These are phyloP conservation scores for Dolichomitus sp. DNA, from an alignment of 2,888 invertebrate species.

Conservation along the genomic window DNA sequence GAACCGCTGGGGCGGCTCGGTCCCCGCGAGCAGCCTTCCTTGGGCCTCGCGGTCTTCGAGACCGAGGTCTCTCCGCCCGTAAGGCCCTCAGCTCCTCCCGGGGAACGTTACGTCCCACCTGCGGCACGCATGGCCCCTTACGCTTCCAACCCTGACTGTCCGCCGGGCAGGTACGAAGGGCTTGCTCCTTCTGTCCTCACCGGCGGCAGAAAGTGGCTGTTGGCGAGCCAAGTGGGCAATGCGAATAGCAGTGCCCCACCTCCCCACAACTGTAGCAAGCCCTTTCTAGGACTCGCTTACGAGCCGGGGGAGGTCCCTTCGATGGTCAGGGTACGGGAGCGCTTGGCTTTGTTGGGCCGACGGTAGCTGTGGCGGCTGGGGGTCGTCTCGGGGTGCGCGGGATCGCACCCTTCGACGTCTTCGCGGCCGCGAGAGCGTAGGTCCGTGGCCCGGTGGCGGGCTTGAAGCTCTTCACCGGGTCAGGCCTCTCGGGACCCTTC, in stretches of 20 bases:
- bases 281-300: neutral
- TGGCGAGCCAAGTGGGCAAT: neutral
- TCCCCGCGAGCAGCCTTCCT: neutral
- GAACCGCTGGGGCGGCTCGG: too few relatives aligned
- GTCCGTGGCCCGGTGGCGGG: too few relatives aligned
- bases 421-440: too few relatives aligned
- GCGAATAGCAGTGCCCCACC: neutral
- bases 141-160: neutral
- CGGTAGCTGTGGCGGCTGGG: too few relatives aligned
- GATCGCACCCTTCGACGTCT: too few relatives aligned
- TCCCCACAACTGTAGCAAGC: neutral
- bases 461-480: too few relatives aligned
- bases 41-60: neutral
- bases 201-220: neutral
- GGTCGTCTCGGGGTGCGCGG: too few relatives aligned
- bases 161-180: neutral
- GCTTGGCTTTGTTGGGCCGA: too few relatives aligned
- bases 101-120: too few relatives aligned
- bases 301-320: neutral
- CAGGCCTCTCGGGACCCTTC: too few relatives aligned
- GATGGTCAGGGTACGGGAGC: neutral
- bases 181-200: neutral
- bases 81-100: neutral
- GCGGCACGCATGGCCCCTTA: neutral
- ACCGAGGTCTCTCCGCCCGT: neutral